A percentile compares a stretch with the other conserved stretches of the same genome.
Evolutionary conservation across 2,797 vertebrate genomes (phyloP).

Genomic region (Liasis olivaceus): DNA sequence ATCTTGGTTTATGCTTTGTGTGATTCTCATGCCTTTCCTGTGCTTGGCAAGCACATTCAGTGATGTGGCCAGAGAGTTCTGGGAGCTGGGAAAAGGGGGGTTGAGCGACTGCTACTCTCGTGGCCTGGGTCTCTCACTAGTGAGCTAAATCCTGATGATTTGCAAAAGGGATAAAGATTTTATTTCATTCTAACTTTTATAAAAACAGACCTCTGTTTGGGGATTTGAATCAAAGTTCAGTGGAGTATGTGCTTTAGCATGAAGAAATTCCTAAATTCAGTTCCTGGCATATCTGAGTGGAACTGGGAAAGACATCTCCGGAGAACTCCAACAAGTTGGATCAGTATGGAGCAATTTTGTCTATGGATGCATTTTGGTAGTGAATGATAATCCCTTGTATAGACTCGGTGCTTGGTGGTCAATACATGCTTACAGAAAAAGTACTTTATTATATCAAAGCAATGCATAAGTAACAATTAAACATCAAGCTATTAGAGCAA

Average conservation of each 20-base stretch:
- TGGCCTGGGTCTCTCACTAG: too few species aligned
- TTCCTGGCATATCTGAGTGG: background rate
- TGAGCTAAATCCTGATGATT: too few species aligned
- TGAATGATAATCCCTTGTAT: too few species aligned
- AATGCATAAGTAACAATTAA: background rate
- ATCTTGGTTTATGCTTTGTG: background rate
- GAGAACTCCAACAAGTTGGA: background rate
- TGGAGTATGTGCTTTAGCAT: background rate
- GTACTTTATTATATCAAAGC: background rate
- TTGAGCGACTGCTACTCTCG: too few species aligned
- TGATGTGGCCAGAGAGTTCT: too few species aligned
- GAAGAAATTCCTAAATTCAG: background rate
- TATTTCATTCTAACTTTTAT: background rate
- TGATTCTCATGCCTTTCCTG: background rate
- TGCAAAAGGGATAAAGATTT: too few species aligned
- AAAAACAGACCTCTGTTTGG: background rate
- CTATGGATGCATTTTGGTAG: too few species aligned
- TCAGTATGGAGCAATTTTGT: too few species aligned
- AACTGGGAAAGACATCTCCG: background rate
- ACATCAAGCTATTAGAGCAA: background rate
- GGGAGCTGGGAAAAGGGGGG: too few species aligned
- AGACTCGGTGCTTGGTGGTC: background rate
- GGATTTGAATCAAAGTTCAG: background rate
- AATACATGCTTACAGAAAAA: background rate
- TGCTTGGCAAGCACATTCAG: background rate